These are phyloP conservation scores for Myanophis thanlyinensis DNA, from an alignment of 2,113 vertebrate species.

Conservation along the genomic window DNA sequence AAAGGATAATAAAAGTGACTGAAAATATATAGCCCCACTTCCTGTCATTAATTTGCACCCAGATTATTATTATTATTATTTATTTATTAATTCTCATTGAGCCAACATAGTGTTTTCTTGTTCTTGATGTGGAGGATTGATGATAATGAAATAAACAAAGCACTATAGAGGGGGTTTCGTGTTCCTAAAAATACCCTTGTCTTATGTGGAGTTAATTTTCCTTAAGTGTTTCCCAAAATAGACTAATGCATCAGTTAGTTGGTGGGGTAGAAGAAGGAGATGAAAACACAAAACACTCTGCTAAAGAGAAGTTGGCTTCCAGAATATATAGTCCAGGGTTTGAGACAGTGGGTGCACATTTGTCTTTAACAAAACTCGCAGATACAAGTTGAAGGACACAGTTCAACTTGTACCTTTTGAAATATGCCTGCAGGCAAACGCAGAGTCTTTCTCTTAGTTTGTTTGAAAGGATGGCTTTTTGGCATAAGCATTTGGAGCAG, in stretches of 20 bases:
- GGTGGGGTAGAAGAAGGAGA: background rate
- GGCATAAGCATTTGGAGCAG: background rate
- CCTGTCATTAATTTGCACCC: background rate
- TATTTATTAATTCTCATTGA: background rate
- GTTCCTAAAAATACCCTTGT: background rate
- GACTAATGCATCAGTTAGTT: background rate
- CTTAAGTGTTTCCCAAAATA: background rate
- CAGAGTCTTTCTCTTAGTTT: background rate
- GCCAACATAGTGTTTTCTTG: too few species aligned
- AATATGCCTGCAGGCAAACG: background rate
- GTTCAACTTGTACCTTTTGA: background rate
- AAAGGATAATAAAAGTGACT: background rate
- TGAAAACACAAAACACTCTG: background rate
- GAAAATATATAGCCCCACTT: background rate
- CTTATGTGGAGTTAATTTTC: background rate
- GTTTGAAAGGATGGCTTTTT: background rate
- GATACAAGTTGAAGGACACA: background rate
- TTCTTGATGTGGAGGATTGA: background rate
- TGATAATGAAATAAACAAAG: background rate
- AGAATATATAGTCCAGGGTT: background rate
- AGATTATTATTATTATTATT: too few species aligned
- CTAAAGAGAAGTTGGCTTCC: background rate
- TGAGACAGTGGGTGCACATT: background rate
- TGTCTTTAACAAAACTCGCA: background rate
- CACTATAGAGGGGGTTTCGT: background rate